These are phyloP conservation scores for Meiosimyza decipiens DNA, from an alignment of 2,888 invertebrate genomes.

Conservation along the genomic window DNA sequence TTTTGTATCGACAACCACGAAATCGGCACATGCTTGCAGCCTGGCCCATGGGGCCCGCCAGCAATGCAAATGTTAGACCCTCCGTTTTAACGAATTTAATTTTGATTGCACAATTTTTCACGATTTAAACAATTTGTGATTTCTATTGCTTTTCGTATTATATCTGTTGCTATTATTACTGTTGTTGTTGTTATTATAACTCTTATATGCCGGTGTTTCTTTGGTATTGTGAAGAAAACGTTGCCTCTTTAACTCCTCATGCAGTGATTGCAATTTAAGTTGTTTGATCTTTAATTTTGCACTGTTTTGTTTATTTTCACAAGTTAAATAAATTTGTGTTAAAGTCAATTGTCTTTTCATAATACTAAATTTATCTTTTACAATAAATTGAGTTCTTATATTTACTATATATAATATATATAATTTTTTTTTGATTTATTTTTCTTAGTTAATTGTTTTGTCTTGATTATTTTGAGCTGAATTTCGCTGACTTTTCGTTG, in stretches of 20 bases:
- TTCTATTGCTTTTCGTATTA: constrained; percentile 17
- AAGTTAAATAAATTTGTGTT: background rate
- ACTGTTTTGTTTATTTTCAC: constrained; percentile 8
- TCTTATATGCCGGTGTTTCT: constrained; percentile 29
- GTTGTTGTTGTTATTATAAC: constrained; percentile 30
- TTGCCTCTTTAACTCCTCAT: background rate
- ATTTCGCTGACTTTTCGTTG: constrained; percentile 24
- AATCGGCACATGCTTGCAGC: constrained; percentile 85
- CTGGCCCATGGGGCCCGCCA: constrained; percentile 76
- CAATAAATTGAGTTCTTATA: background rate
- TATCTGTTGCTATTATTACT: constrained; percentile 21
- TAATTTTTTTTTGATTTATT: constrained; percentile 19
- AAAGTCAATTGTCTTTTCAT: constrained; percentile 3
- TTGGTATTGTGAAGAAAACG: background rate
- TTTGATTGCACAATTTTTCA: constrained; percentile 50
- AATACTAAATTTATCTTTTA: background rate
- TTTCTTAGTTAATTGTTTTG: constrained; percentile 8
- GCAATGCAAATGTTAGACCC: constrained; percentile 67
- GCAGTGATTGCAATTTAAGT: constrained; percentile 11
- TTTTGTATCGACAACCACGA: constrained; percentile 82
- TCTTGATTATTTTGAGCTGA: constrained; percentile 28
- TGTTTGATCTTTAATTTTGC: constrained; percentile 8
- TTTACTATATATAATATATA: background rate
- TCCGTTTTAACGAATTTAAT: constrained; percentile 66
- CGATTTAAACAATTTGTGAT: constrained; percentile 34